phyloP scores from a whole-genome alignment of 2,113 vertebrate species.

The Thomomys bottae region DNA sequence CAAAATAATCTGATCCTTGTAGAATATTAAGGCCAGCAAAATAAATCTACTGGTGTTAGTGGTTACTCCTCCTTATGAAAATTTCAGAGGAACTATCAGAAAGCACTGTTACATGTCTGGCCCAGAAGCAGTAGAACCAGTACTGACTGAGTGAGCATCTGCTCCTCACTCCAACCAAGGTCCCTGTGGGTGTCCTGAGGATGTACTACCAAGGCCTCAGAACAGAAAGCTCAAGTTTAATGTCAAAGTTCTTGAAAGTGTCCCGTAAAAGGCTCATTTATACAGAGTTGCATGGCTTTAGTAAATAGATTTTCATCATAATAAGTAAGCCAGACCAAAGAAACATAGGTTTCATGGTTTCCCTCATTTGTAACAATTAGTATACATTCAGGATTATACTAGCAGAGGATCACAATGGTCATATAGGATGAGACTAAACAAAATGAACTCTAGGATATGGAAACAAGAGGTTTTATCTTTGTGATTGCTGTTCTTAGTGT shows the following conservation, averaged over 20 bases:
- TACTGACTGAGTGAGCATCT: neutral
- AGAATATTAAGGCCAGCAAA: constrained; percentile 21
- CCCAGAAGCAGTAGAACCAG: neutral
- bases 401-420: too few relatives aligned
- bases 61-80: constrained; percentile 9
- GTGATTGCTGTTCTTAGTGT: too few relatives aligned
- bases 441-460: too few relatives aligned
- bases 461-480: too few relatives aligned
- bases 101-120: neutral
- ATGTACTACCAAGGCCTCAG: neutral
- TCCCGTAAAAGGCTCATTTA: neutral
- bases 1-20: constrained; percentile 12
- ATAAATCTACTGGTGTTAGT: neutral
- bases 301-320: constrained; percentile 26
- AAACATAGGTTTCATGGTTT: too few relatives aligned
- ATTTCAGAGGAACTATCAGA: constrained; percentile 2
- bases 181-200: too few relatives aligned
- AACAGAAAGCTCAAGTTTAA: neutral
- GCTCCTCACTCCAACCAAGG: neutral
- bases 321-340: too few relatives aligned
- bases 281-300: neutral
- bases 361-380: too few relatives aligned
- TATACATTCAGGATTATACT: too few relatives aligned
- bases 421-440: too few relatives aligned
- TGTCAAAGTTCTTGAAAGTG: neutral